These are phyloP conservation scores for Sminthopsis crassicaudata DNA, from an alignment of 2,113 vertebrate species.

Conservation along the genomic window DNA sequence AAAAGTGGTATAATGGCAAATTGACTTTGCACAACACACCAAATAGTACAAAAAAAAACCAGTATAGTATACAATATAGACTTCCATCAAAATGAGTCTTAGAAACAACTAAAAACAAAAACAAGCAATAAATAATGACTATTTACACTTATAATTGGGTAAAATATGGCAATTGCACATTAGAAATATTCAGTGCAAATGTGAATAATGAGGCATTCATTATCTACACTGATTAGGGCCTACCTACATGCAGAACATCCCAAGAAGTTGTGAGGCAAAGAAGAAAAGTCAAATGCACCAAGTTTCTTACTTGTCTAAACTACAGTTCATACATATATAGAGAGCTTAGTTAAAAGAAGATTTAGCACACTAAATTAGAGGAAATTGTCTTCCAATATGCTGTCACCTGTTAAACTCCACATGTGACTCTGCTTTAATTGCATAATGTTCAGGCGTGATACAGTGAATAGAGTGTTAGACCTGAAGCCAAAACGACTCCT, in stretches of 20 bases:
- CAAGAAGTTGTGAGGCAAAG: background rate
- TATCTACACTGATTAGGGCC: background rate
- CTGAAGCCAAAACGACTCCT: background rate
- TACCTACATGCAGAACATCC: background rate
- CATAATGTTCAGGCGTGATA: background rate
- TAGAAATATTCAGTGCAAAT: background rate
- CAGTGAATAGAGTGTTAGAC: background rate
- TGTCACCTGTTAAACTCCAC: background rate
- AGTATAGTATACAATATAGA: background rate
- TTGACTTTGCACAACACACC: constrained; percentile 10
- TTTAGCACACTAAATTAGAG: background rate
- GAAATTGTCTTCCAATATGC: background rate
- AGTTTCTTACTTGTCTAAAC: background rate
- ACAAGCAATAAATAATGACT: background rate
- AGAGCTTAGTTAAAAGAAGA: background rate
- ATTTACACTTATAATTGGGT: background rate
- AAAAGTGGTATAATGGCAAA: background rate
- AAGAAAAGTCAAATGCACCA: background rate
- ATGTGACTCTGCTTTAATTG: background rate
- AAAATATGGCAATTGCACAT: background rate
- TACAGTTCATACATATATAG: background rate
- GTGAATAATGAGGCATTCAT: background rate
- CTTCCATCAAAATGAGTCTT: background rate
- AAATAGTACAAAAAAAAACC: background rate
- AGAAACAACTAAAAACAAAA: background rate